Percentiles rank a stretch among this genome's conserved stretches.
phyloP scores from a whole-genome alignment of 2,797 vertebrate genomes.

The Ammospiza maritima region DNA sequence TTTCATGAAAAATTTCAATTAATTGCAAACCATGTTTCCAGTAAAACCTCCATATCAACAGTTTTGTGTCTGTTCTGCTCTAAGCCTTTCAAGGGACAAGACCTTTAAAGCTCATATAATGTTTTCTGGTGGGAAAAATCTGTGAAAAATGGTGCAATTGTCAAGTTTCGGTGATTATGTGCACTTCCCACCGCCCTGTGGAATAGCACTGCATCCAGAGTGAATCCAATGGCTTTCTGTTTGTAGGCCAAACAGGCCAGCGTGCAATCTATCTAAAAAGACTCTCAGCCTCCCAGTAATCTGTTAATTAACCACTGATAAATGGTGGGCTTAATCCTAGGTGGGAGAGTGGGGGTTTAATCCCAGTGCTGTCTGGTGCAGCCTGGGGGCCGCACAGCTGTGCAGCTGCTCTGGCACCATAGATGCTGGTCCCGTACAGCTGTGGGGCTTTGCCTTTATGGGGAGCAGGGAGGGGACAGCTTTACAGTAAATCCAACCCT shows the following conservation, averaged over 20 bases:
- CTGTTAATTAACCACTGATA: neutral
- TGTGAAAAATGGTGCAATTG: neutral
- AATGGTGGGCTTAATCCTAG: constrained; percentile 16
- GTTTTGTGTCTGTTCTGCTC: neutral
- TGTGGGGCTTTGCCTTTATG: neutral
- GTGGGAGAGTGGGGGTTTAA: neutral
- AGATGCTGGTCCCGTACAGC: fast-evolving
- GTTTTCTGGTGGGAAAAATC: constrained; percentile 38
- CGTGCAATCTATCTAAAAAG: neutral
- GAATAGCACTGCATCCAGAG: neutral
- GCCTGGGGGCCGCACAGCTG: neutral
- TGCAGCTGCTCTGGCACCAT: neutral
- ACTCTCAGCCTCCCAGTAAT: constrained; percentile 10
- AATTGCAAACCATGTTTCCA: neutral
- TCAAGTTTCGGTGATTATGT: neutral
- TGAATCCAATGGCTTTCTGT: neutral
- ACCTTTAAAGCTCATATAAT: neutral
- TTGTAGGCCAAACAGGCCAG: neutral
- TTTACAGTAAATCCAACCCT: constrained; percentile 3
- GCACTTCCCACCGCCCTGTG: fast-evolving
- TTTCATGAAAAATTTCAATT: constrained; percentile 17
- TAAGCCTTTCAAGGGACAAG: neutral
- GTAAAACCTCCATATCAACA: neutral
- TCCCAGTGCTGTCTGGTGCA: neutral
- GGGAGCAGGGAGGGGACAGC: neutral